Base-by-base conservation (phyloP, 2,888 invertebrate genomes). In the Amblyjoppa fuscipennis region DNA sequence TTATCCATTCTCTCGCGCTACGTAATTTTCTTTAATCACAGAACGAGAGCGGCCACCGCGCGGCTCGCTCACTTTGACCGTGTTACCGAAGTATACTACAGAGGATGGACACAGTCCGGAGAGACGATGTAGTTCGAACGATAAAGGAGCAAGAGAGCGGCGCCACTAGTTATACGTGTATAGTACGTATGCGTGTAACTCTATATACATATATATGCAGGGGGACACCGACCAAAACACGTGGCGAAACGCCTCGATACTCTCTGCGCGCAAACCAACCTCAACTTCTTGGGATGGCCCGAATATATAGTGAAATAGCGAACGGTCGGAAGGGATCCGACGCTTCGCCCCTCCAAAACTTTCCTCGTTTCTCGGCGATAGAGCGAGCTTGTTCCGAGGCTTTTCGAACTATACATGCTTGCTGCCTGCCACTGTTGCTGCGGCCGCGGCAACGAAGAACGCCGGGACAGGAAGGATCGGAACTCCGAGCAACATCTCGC, bases 21-120 rank as follows among this genome's bases (percentile, higher is more conserved):
- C 90, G 91, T 93, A 94, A 94, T 93, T 94, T 93, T 93, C 93
- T 92, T 93, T 93, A 93, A 94, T 93, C 92, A 93, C 93, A 93
- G 93, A 91, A 92, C 89, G 87, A 83, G 88, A 84, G 83, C 45
- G 45, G 13, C 45, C 85, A 87, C 81, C 74, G 34, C 76, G 34
- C 25, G 13, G 1, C 28, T 34, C 38, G 81, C 85, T 90, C 89
- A 90, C 91, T 92, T 93, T 92, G 92, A 92, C 90, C 81, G 68
- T 71, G 38, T 87, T 83, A 70, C 84, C 87, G 87, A 90, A 91
- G 90, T 90, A 56, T 38, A 76, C 53, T 28, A 56, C 68, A 34
- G 69, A 74, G 68, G 66, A 81, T 68, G 56, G 61, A 31, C 61
- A 34, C 16, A 34, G 45, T 45, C 69, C 59, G 56, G 38, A 74